A percentile compares a stretch with the other conserved stretches of the same genome.
Conservation (phyloP, 35 echinoderm and acorn worm species). For the Acanthaster planci region DNA sequence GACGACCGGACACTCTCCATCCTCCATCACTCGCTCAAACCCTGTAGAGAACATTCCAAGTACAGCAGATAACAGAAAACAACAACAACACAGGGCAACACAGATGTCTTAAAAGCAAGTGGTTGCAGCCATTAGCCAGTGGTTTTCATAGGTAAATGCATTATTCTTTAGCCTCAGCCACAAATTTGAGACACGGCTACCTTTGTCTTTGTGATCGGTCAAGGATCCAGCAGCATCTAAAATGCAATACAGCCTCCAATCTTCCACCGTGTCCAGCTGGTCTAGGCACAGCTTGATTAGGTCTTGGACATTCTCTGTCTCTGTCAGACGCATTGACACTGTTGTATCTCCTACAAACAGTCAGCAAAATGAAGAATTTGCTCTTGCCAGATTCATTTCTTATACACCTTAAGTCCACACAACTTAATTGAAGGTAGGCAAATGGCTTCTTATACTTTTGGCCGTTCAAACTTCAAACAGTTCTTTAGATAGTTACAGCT, state of each 20-base stretch:
- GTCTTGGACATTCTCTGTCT: conserved; percentile 37
- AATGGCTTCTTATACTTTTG: too few species aligned
- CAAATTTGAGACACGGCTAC: not conserved
- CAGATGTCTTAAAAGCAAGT: not conserved
- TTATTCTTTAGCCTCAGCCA: not conserved
- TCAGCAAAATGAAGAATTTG: conserved; percentile 25
- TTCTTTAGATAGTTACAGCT: too few species aligned
- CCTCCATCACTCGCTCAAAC: conserved; percentile 75
- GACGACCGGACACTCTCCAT: conserved; percentile 61
- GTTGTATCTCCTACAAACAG: conserved; percentile 26
- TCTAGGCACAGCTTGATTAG: conserved; percentile 65
- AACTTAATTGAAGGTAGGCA: too few species aligned
- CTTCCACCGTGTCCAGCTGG: conserved; percentile 59
- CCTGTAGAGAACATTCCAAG: conserved; percentile 49
- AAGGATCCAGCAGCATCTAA: conserved; percentile 37
- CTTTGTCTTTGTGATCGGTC: conserved; percentile 61
- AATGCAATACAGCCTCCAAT: conserved; percentile 76
- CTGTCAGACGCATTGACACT: conserved; percentile 38
- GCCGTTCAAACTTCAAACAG: too few species aligned
- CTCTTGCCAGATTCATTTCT: too few species aligned
- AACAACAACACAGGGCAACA: not conserved
- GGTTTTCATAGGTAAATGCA: not conserved
- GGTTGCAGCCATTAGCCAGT: not conserved
- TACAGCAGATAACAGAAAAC: not conserved
- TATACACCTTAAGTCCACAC: too few species aligned